These are phyloP conservation scores for Drosophila kurseongensis DNA, from an alignment of 1,140 invertebrate genomes.

Conservation along the genomic window DNA sequence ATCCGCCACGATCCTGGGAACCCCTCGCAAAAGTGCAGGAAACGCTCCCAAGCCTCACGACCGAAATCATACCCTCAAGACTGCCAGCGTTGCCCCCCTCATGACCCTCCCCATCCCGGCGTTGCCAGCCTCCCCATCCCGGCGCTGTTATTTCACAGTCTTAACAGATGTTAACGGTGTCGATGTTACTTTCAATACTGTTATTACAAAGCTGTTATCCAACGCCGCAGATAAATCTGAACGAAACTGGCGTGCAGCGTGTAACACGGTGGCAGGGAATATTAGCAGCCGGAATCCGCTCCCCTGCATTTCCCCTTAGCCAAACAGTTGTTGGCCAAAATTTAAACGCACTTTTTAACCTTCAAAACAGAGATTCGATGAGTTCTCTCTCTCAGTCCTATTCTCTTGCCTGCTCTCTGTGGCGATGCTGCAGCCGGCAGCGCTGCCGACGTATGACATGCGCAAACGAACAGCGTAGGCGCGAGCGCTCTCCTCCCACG, in stretches of 20 bases:
- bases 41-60: too few species aligned
- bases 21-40: too few species aligned
- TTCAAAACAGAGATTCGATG: slow-evolving; percentile 65
- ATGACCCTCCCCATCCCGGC: too few species aligned
- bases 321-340: slow-evolving; percentile 25
- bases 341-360: slow-evolving; percentile 73
- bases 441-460: slow-evolving; percentile 55
- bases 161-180: slow-evolving; percentile 44
- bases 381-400: slow-evolving; percentile 17
- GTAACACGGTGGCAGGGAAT: slow-evolving; percentile 37
- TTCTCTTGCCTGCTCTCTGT: slow-evolving; percentile 4
- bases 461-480: slow-evolving; percentile 49
- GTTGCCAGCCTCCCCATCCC: too few species aligned
- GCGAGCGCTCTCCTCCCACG: slow-evolving; percentile 50
- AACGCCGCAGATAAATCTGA: slow-evolving; percentile 60
- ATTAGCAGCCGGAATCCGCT: background rate
- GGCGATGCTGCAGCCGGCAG: slow-evolving; percentile 38
- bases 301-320: slow-evolving; percentile 52
- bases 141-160: too few species aligned
- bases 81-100: too few species aligned
- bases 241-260: slow-evolving; percentile 58
- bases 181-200: slow-evolving; percentile 42
- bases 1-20: too few species aligned
- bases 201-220: slow-evolving; percentile 27
- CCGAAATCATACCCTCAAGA: too few species aligned